Conservation (phyloP, 2,113 vertebrate genomes). For the Neolamprologus kungweensis region DNA sequence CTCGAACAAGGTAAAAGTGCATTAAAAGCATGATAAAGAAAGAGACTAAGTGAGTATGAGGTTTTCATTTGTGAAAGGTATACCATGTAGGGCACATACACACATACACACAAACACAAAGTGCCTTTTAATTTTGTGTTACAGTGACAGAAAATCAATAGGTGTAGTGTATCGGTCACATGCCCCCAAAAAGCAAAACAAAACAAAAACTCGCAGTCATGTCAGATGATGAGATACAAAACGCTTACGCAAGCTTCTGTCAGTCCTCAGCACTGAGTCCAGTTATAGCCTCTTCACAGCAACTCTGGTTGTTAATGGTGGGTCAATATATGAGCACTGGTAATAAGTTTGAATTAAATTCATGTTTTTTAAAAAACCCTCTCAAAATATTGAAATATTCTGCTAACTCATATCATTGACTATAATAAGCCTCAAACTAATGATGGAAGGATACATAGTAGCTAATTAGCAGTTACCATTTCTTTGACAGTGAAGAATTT, state of each 20-base stretch:
- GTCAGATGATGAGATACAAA: not conserved
- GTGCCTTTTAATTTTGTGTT: not conserved
- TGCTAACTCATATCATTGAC: not conserved
- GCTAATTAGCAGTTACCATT: not conserved
- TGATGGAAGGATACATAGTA: not conserved
- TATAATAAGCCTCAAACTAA: not conserved
- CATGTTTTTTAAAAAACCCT: not conserved
- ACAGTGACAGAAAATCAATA: constrained; percentile 23
- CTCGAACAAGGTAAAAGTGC: not conserved
- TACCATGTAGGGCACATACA: not conserved
- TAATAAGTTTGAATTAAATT: not conserved
- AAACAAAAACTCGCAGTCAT: constrained; percentile 1
- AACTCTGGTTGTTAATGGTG: not conserved
- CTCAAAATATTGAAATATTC: not conserved
- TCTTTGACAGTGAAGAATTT: not conserved
- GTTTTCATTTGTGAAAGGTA: not conserved
- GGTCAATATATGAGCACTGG: not conserved
- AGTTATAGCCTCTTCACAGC: not conserved
- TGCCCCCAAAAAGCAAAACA: not conserved
- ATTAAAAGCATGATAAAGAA: not conserved
- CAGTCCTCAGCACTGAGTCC: not conserved
- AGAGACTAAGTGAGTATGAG: not conserved
- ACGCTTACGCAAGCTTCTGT: not conserved
- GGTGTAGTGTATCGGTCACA: not conserved
- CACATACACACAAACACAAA: not conserved